Base-by-base conservation (phyloP, 1,140 invertebrate species). In the Microplitis demolitor region DNA sequence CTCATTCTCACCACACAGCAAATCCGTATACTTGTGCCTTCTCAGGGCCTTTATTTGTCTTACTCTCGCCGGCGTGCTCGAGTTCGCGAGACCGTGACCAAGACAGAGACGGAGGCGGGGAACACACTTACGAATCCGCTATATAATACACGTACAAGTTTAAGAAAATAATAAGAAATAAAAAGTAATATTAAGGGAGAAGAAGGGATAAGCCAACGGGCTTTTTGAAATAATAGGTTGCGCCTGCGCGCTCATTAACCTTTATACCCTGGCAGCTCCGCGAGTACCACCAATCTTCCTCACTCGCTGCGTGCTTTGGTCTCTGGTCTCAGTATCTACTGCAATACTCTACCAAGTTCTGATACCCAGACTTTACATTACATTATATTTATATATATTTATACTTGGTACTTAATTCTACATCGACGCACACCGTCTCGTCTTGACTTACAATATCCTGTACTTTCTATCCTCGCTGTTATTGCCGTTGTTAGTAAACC, bases 211-310 rank as follows among this genome's bases (percentile, higher is more conserved):
- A 71, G 69, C 80, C 81, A 81, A 82, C 82, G 79, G 81, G 78
- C 39, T 45, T 45, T 45, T 80, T 83, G 76, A 86, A 86, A 87
- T 86, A 86, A 87, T 87, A 87, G 85, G 84, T 86, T 87, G 83
- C 82, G 84, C 84, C 80, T 82, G 84, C 76, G 84, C 83, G 85
- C 85, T 87, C 85, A 87, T 87, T 87, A 87, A 86, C 85, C 85
- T 87, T 87, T 86, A 85, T 86, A 86, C 84, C 84, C 81, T 77
- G 80, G 77, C 83, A 80, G 79, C 81, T 78, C 79, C 67, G 79
- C 81, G 76, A 80, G 80, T 81, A 82, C 81, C 80, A 82, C 78
- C 81, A 80, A 83, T 83, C 81, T 83, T 82, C 76, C 77, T 82
- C 78, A 74, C 75, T 77, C 74, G 72, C 71, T 75, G 76, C 80